Conservation (phyloP, 2,888 invertebrate genomes). For the Melikaiella ostensackeni region DNA sequence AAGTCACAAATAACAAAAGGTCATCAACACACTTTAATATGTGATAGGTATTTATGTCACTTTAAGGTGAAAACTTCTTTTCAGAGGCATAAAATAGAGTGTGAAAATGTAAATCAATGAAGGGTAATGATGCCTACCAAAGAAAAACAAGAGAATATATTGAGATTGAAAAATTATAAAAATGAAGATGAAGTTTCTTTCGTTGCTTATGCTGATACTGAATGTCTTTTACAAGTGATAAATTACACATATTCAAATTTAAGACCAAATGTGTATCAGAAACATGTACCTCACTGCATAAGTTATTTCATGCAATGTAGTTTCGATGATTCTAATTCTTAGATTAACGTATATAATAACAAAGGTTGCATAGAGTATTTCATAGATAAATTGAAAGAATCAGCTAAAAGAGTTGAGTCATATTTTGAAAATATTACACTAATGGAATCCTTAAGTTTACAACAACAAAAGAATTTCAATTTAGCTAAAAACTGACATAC, state of each 20-base stretch:
- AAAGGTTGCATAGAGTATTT: background rate
- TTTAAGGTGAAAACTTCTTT: no score
- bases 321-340: slow-evolving; percentile 1
- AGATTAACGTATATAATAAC: background rate
- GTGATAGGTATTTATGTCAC: no score
- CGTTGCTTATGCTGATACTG: slow-evolving; percentile 46
- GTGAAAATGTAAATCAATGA: no score
- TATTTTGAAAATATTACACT: background rate
- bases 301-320: background rate
- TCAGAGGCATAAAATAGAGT: no score
- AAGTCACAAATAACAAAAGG: slow-evolving; percentile 32
- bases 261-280: background rate
- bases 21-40: no score
- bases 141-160: no score
- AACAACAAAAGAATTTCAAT: background rate
- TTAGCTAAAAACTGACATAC: no score
- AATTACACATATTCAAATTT: background rate
- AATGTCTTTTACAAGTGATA: slow-evolving; percentile 41
- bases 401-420: background rate
- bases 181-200: no score
- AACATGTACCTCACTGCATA: background rate
- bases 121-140: no score
- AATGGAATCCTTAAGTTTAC: background rate
- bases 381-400: background rate
- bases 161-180: no score